Conservation (phyloP, 1,140 invertebrate genomes). For the Drosophila athabasca region DNA sequence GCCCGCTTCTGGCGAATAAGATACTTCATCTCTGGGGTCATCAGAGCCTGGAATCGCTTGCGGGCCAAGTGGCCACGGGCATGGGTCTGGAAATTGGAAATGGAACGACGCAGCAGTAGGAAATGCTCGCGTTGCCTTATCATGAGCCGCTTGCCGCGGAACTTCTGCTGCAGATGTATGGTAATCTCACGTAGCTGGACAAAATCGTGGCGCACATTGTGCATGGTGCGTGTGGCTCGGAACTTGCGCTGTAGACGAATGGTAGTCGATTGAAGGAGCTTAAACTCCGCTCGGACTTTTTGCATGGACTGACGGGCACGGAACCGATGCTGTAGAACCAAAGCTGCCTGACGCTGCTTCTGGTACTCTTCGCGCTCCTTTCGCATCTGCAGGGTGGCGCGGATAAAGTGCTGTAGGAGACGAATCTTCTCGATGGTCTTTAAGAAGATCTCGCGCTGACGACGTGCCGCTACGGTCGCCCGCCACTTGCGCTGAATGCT, state of each 20-base stretch:
- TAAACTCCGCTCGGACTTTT: slow-evolving; percentile 68
- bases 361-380: slow-evolving; percentile 74
- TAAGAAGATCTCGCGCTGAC: slow-evolving; percentile 69
- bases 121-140: slow-evolving; percentile 51
- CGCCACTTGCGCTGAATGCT: slow-evolving; percentile 76
- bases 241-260: slow-evolving; percentile 82
- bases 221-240: slow-evolving; percentile 79
- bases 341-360: slow-evolving; percentile 70
- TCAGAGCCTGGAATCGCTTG: slow-evolving; percentile 81
- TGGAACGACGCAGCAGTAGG: slow-evolving; percentile 32
- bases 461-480: slow-evolving; percentile 46
- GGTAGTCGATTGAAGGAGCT: slow-evolving; percentile 54
- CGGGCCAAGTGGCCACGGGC: slow-evolving; percentile 85
- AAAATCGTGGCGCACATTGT: slow-evolving; percentile 71
- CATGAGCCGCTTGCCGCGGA: slow-evolving; percentile 83
- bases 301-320: slow-evolving; percentile 79
- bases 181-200: slow-evolving; percentile 63
- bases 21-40: slow-evolving; percentile 84
- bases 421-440: slow-evolving; percentile 53
- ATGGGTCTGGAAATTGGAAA: slow-evolving; percentile 83
- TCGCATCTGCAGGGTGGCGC: slow-evolving; percentile 58
- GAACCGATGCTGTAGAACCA: slow-evolving; percentile 85
- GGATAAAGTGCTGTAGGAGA: slow-evolving; percentile 82
- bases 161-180: slow-evolving; percentile 84
- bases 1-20: slow-evolving; percentile 84